These are phyloP conservation scores for Thryonomys swinderianus DNA, from an alignment of 2,113 vertebrate genomes.

Conservation along the genomic window DNA sequence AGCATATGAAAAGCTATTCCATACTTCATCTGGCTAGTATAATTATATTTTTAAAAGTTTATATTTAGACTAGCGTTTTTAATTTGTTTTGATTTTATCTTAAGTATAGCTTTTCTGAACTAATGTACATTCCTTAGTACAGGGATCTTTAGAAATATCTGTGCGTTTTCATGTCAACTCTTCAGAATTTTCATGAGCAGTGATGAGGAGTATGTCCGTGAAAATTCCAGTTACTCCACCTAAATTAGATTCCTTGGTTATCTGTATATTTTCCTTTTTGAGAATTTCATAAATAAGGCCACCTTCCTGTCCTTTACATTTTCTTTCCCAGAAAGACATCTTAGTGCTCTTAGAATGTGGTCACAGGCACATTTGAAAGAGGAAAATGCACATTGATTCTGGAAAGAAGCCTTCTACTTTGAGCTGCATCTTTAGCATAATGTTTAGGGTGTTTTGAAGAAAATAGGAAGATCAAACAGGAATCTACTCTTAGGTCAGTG, in stretches of 20 bases:
- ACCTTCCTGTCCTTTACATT: conserved; percentile 29
- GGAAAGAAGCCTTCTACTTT: conserved; percentile 54
- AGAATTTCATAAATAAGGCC: conserved; percentile 55
- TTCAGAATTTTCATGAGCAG: background rate
- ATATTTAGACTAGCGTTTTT: background rate
- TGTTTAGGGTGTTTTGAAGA: background rate
- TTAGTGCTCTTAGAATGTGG: background rate
- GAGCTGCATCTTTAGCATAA: background rate
- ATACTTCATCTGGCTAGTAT: conserved; percentile 24
- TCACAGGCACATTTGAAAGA: conserved; percentile 56
- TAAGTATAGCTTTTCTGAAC: conserved; percentile 48
- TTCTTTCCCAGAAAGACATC: conserved; percentile 39
- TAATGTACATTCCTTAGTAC: conserved; percentile 26
- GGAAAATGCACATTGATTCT: background rate
- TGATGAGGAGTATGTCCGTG: conserved; percentile 5
- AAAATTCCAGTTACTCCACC: background rate
- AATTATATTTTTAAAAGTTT: conserved; percentile 25
- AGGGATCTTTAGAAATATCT: conserved; percentile 31
- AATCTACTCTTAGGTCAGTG: conserved; percentile 2
- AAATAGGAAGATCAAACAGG: conserved; percentile 22
- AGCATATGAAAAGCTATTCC: background rate
- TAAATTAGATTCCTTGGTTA: conserved; percentile 53
- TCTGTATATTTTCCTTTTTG: conserved; percentile 1
- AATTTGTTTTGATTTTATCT: background rate
- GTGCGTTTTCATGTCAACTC: background rate